Percentiles rank a stretch among this genome's conserved stretches.
Conservation (phyloP, 2,113 vertebrate genomes). For the Neogale vison region DNA sequence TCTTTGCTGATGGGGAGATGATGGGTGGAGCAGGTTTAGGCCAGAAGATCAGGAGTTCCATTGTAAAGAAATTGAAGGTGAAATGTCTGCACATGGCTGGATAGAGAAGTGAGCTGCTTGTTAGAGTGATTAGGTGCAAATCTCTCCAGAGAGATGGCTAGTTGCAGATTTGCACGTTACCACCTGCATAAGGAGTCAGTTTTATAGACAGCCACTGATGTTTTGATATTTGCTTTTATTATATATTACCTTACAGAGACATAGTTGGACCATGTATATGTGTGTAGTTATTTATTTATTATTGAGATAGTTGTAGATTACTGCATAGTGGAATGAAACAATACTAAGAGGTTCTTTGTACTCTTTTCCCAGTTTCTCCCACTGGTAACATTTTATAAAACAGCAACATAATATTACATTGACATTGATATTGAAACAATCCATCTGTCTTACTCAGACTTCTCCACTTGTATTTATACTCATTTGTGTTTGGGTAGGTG, state of each 20-base stretch:
- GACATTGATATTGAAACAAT: background rate
- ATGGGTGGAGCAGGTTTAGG: background rate
- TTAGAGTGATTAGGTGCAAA: background rate
- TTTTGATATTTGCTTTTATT: background rate
- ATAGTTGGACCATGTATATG: background rate
- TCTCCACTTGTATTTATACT: background rate
- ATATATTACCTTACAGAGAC: background rate
- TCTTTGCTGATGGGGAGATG: background rate
- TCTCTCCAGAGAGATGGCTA: background rate
- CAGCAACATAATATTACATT: background rate
- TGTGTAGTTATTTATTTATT: background rate
- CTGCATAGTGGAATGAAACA: background rate
- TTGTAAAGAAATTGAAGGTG: background rate
- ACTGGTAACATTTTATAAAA: slow-evolving; percentile 7
- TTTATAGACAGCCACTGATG: background rate
- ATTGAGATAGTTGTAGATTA: background rate
- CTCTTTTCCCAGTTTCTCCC: background rate
- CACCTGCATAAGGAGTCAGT: background rate
- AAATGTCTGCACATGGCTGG: background rate
- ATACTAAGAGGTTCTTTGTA: background rate
- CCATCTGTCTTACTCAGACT: background rate
- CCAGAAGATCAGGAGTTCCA: background rate
- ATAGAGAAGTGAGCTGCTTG: background rate
- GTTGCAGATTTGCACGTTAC: background rate
- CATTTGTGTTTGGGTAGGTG: background rate